Conservation (phyloP, 2,888 invertebrate species). For the Hypolimnas misippus region DNA sequence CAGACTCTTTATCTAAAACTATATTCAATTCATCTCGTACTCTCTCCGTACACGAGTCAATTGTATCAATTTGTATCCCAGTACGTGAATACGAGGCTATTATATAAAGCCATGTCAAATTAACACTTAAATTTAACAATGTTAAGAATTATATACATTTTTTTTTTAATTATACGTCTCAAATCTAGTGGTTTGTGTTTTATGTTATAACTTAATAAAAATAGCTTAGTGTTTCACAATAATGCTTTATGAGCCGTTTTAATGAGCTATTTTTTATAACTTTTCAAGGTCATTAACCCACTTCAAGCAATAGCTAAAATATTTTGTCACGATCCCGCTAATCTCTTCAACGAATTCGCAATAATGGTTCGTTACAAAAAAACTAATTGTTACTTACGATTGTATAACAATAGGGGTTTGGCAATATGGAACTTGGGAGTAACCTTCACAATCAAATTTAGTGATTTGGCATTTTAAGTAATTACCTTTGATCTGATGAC, state of each 20-base stretch:
- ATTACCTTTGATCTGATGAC: slow-evolving; percentile 42
- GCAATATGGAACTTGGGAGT: slow-evolving; percentile 38
- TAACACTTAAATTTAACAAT: too few species aligned
- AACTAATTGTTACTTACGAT: slow-evolving; percentile 39
- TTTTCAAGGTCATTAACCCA: neutral
- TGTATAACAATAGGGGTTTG: slow-evolving; percentile 37
- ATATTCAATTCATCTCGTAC: slow-evolving; percentile 43
- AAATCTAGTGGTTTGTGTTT: too few species aligned
- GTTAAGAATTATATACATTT: too few species aligned
- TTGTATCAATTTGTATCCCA: slow-evolving; percentile 56
- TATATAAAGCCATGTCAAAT: too few species aligned
- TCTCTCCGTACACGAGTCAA: slow-evolving; percentile 48
- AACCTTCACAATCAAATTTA: slow-evolving; percentile 42
- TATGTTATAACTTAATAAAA: too few species aligned
- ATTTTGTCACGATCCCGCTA: slow-evolving; percentile 8
- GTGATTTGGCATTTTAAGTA: slow-evolving; percentile 46
- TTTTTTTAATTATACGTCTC: too few species aligned
- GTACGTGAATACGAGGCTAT: slow-evolving; percentile 37
- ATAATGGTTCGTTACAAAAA: slow-evolving; percentile 19
- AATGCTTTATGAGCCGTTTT: neutral
- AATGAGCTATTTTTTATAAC: neutral
- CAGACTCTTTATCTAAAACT: slow-evolving; percentile 37
- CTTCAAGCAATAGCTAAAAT: neutral
- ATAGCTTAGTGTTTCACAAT: neutral
- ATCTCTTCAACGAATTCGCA: slow-evolving; percentile 18